phyloP scores from a whole-genome alignment of 92 coral and sea anemone genomes.

The Meandrina meandrites region DNA sequence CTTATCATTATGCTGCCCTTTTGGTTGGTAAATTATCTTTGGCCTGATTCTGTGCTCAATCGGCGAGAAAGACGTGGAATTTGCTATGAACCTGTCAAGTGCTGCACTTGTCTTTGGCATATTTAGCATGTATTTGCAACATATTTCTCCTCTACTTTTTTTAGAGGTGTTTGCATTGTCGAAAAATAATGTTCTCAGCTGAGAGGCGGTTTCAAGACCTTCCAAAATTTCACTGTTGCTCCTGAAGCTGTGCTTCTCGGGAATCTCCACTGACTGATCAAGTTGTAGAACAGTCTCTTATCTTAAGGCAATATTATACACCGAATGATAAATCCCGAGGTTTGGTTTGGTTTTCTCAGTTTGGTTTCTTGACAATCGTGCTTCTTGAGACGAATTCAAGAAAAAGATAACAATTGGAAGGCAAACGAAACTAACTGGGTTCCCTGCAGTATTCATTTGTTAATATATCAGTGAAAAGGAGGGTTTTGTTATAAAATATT shows the following conservation, averaged over 20 bases:
- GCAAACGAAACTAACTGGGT: neutral
- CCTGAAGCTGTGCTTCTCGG: neutral
- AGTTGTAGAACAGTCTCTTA: neutral
- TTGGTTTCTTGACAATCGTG: too few relatives aligned
- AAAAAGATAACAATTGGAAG: too few relatives aligned
- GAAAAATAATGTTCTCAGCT: neutral
- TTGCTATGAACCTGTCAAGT: slow-evolving; percentile 96
- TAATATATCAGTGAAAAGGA: neutral
- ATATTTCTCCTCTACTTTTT: neutral
- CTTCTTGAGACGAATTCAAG: too few relatives aligned
- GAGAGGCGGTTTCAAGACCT: neutral
- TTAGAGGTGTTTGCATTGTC: neutral
- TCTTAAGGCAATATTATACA: neutral
- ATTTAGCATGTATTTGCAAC: slow-evolving; percentile 43
- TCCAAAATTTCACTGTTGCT: neutral
- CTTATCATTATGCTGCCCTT: slow-evolving; percentile 91
- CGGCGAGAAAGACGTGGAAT: slow-evolving; percentile 91
- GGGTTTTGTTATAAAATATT: too few relatives aligned
- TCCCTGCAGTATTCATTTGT: neutral
- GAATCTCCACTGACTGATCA: too few relatives aligned
- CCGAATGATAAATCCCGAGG: neutral
- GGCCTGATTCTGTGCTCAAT: slow-evolving; percentile 97
- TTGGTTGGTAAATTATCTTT: slow-evolving; percentile 92
- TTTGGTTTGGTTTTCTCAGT: too few relatives aligned
- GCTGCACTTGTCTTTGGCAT: slow-evolving; percentile 98